Percentiles rank a stretch among this genome's conserved stretches.
phyloP scores from a whole-genome alignment of 1,140 invertebrate species.

The Chrysopa pallens region DNA sequence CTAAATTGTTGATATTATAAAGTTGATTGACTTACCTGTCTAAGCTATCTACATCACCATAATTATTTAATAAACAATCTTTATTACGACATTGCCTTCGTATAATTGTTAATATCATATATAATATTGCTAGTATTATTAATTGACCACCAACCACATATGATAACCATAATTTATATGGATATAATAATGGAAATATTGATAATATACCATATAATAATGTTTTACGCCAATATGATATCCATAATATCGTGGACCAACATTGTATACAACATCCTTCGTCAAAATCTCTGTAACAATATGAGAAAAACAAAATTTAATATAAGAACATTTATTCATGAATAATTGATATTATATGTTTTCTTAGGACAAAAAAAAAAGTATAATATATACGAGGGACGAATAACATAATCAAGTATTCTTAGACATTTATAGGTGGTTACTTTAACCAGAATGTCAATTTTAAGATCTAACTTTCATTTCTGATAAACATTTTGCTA shows the following conservation, averaged over 20 bases:
- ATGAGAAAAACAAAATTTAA: conserved; percentile 10
- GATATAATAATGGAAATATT: conserved; percentile 15
- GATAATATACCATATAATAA: conserved; percentile 16
- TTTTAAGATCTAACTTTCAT: too few relatives aligned
- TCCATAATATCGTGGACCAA: conserved; percentile 13
- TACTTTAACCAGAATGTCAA: too few relatives aligned
- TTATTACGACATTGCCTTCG: conserved; percentile 9
- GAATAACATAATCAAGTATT: too few relatives aligned
- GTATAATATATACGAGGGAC: too few relatives aligned
- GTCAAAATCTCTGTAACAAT: conserved; percentile 7
- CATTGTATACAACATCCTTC: conserved; percentile 12
- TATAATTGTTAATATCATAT: conserved; percentile 13
- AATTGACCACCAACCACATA: conserved; percentile 16
- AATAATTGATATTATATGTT: not conserved
- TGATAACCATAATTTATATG: conserved; percentile 18
- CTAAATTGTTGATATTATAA: not conserved
- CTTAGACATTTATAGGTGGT: too few relatives aligned
- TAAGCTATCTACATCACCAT: conserved; percentile 17
- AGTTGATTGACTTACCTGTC: conserved; percentile 13
- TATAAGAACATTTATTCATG: not conserved
- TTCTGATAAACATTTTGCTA: too few relatives aligned
- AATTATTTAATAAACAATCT: conserved; percentile 9
- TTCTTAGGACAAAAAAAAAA: too few relatives aligned
- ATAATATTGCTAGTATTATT: conserved; percentile 14
- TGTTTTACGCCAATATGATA: conserved; percentile 19